Base-by-base conservation (phyloP, 2,888 invertebrate genomes). In the Heteropelma amictum region DNA sequence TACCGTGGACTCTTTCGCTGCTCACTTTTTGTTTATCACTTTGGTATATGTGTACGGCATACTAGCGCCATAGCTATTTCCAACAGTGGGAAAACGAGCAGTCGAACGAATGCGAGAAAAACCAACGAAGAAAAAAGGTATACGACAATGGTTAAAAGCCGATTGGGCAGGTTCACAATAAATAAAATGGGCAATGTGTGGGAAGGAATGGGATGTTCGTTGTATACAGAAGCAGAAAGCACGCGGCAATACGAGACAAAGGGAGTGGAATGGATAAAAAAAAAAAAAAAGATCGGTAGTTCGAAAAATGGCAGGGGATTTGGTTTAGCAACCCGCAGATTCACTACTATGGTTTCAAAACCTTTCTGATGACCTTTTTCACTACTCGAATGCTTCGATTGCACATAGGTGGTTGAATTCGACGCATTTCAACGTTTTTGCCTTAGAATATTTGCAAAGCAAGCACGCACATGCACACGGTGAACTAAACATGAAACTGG, bases 221-320 rank as follows among this genome's bases (percentile, higher is more conserved):
- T 60, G 21, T 33, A 19, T 45, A 33, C 12, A 10, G 19, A 45
- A 19, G 23, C 23, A 38, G 2, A 42, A 79, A 81, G 40, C 17
- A 80, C 77, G 77, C 78, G 76, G 76, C 51, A 28, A 38, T 33
- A 23, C 12, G 6, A 42, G 45, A 8, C 21, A 53, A 53, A 12
- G 42, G 28, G 45, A 33, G 21, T 28, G 21, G 64, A 54, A n/a
- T n/a, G n/a, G 28, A 54, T 8, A 54, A 3, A 35, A 60, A 30
- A 6, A 19, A 40, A 4, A 35, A 30, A 17, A 17, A 42, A 45
- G 23, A 19, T 14, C 19, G 7, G 10, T 26, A 26, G 42, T 6
- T 23, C 2, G 33, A 10, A n/a, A 47, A 33, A 8, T 23, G 3
- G 23, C 19, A 42, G 28, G 14, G 23, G 54, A 45, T 56, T 10